phyloP scores from a whole-genome alignment of 2,797 vertebrate genomes.

The Thripadectes ignobilis region DNA sequence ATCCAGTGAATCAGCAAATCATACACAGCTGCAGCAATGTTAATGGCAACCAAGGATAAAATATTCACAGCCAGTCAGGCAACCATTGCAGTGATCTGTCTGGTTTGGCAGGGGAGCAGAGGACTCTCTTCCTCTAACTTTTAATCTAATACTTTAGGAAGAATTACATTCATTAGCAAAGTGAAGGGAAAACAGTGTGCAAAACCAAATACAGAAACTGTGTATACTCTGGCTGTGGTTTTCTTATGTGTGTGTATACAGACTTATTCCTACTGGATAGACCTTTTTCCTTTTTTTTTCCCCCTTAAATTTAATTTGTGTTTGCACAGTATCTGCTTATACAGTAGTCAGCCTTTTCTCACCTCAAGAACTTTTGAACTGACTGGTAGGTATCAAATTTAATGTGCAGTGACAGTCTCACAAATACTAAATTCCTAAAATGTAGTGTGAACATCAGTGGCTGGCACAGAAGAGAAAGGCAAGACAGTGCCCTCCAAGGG shows the following conservation, averaged over 20 bases:
- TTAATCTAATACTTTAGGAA: not conserved
- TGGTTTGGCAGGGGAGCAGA: not conserved
- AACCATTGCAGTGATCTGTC: not conserved
- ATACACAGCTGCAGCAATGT: not conserved
- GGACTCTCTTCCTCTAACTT: not conserved
- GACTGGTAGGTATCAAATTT: not conserved
- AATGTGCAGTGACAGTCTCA: not conserved
- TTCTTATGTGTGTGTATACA: rapidly evolving
- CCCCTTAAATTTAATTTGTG: not conserved
- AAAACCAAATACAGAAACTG: not conserved
- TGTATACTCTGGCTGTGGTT: not conserved
- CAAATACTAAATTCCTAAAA: not conserved
- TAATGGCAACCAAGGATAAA: not conserved
- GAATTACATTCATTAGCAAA: not conserved
- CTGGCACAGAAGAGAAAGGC: not conserved
- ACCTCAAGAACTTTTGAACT: not conserved
- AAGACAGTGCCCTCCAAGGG: not conserved
- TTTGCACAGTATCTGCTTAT: not conserved
- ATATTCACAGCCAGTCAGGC: not conserved
- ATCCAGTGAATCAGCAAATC: slow-evolving; percentile 7
- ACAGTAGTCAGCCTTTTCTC: not conserved
- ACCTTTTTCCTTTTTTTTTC: rapidly evolving
- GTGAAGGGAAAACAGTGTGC: not conserved
- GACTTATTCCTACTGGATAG: not conserved
- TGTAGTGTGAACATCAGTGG: not conserved